Evolutionary conservation across 30 jellyfish, hydroid and myxozoan genomes (phyloP).

Genomic region (Hydractinia symbiolongicarpus): DNA sequence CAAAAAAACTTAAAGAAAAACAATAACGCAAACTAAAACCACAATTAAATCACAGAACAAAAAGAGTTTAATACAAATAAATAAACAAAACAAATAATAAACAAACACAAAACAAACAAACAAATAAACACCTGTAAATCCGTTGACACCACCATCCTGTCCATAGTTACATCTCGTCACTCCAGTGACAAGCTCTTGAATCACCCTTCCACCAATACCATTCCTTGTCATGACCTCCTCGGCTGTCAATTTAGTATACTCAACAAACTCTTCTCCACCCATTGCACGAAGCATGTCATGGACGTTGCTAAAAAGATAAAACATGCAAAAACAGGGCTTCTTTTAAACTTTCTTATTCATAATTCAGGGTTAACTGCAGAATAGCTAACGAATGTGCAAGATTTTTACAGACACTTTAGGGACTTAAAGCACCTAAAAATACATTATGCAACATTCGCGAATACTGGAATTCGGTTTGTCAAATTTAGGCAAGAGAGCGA

Average conservation of each 20-base stretch:
- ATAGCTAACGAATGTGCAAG: background rate
- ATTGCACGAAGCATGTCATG: slow-evolving; percentile 41
- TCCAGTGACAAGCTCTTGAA: slow-evolving; percentile 71
- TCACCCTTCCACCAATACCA: slow-evolving; percentile 40
- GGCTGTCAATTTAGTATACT: slow-evolving; percentile 40
- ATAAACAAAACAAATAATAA: no score
- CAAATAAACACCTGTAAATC: slow-evolving; percentile 53
- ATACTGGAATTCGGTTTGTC: no score
- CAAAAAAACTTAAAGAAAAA: no score
- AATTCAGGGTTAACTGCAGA: background rate
- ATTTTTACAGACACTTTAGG: background rate
- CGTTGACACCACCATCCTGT: slow-evolving; percentile 66
- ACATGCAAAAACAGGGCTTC: background rate
- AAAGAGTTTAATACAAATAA: no score
- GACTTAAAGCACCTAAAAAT: background rate
- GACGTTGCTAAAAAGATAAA: slow-evolving; percentile 44
- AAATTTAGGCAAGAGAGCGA: no score
- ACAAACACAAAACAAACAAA: background rate
- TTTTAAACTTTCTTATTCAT: background rate
- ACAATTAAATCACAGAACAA: no score
- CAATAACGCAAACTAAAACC: no score
- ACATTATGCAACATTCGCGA: no score
- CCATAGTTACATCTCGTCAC: slow-evolving; percentile 75
- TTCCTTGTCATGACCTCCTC: slow-evolving; percentile 30
- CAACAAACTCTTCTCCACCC: slow-evolving; percentile 52